Evolutionary conservation across 1,140 invertebrate genomes (phyloP), one percentile per base, ranked within the genome.

Genomic region (Papilio dardanus): DNA sequence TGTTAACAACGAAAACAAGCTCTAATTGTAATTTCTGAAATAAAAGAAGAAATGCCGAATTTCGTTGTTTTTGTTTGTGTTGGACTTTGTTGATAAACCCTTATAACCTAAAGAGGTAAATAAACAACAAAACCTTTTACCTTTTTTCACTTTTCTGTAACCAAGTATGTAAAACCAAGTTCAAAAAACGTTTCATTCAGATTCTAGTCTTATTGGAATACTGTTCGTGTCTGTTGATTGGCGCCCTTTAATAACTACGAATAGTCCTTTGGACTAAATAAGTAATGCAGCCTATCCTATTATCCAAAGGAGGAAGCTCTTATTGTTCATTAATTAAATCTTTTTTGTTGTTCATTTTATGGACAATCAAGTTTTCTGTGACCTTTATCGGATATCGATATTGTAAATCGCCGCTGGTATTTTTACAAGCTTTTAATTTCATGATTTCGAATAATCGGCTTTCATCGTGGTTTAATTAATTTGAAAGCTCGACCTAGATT

Each of bases 381-480:
- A 30, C 54, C 10, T 30, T 62, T 62, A 62, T 62, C 54, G 50
- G 7, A 58, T 58, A 4, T 12, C 50, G 24, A 28, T 62, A 62
- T 28, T 28, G 12, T 62, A 2, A 28, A 28, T 30, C 24, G 24
- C 54, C 54, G 54, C 54, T 30, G 54, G 54, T 62, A 62, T 62
- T 62, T 62, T 62, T 62, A 62, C 54, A 62, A 62, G 24, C 54
- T 30, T 62, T 62, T 62, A 62, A 62, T 28, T 62, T 54, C 50
- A 24, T 12, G 50, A 54, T 54, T 54, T 62, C 54, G 54, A 62
- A 62, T 62, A 62, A 62, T 62, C 54, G 21, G 24, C 54, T 62
- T 62, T 62, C 54, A 62, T 62, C 54, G 24, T 6, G 24, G 12
- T 30, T 62, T 62, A 30, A 62, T 62, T 62, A 62, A 62, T 62